Evolutionary conservation across 2,113 vertebrate species (phyloP).

Genomic region (Ciconia maguari): DNA sequence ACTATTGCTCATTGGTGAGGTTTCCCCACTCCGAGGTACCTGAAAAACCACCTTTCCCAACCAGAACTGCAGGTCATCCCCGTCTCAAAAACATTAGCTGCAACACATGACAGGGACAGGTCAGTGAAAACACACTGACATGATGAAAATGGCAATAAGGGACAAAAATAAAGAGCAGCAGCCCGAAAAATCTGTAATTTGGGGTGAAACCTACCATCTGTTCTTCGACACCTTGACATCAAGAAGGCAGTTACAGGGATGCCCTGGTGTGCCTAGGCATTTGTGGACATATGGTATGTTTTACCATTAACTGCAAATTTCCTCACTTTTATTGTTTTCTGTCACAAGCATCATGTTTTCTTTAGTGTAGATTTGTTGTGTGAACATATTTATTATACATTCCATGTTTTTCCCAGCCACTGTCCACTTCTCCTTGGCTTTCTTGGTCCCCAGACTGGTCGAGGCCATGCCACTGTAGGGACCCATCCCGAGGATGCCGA

Average conservation of each 20-base stretch:
- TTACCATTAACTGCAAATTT: conserved; percentile 38
- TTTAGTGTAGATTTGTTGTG: background rate
- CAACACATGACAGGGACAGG: conserved; percentile 3
- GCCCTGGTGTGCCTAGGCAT: background rate
- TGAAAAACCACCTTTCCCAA: conserved; percentile 34
- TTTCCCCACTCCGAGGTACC: background rate
- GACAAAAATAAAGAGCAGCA: conserved; percentile 52
- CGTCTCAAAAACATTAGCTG: conserved; percentile 1
- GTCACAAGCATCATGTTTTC: conserved; percentile 2
- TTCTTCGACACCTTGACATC: conserved; percentile 49
- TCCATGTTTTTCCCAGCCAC: background rate
- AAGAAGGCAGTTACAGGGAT: conserved; percentile 22
- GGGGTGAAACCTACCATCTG: conserved; percentile 42
- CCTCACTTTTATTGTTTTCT: conserved; percentile 39
- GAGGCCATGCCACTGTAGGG: background rate
- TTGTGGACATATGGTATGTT: conserved; percentile 17
- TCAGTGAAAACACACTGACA: conserved; percentile 38
- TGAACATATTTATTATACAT: background rate
- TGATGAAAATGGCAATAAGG: conserved; percentile 37
- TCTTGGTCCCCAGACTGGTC: background rate
- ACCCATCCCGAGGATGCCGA: accelerated
- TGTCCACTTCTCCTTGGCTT: background rate
- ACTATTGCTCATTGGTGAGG: background rate
- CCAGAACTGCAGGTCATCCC: conserved; percentile 40
- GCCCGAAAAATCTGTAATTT: conserved; percentile 37